These are phyloP conservation scores for Leptodactylus fuscus DNA, from an alignment of 2,113 vertebrate species.

Conservation along the genomic window DNA sequence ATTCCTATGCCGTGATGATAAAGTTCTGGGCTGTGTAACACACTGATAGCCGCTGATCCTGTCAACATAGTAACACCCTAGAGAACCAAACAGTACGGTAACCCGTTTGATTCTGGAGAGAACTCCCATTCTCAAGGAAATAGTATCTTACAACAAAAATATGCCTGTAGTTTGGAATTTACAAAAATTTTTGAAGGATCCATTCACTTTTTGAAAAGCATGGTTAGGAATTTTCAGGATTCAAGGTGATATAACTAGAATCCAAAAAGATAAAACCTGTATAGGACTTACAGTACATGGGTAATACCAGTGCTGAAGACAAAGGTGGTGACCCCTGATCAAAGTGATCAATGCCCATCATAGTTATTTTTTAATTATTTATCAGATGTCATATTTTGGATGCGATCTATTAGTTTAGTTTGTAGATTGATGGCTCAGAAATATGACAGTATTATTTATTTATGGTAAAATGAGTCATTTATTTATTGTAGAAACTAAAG, in stretches of 20 bases:
- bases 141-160: not conserved
- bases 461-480: no score
- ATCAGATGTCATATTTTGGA: no score
- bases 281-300: not conserved
- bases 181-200: no score
- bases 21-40: slow-evolving; percentile 39
- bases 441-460: no score
- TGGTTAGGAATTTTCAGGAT: not conserved
- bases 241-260: not conserved
- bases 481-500: no score
- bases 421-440: no score
- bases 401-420: no score
- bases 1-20: slow-evolving; percentile 54
- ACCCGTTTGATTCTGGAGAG: slow-evolving; percentile 1
- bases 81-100: not conserved
- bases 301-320: no score
- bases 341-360: no score
- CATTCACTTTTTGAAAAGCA: not conserved
- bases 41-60: slow-evolving; percentile 39
- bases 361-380: no score
- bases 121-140: not conserved
- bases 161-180: no score
- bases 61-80: slow-evolving; percentile 55
- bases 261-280: not conserved
- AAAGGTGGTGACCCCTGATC: no score